Conservation (phyloP, 2,797 vertebrate genomes). For the Cynodonichthys magdalenae region DNA sequence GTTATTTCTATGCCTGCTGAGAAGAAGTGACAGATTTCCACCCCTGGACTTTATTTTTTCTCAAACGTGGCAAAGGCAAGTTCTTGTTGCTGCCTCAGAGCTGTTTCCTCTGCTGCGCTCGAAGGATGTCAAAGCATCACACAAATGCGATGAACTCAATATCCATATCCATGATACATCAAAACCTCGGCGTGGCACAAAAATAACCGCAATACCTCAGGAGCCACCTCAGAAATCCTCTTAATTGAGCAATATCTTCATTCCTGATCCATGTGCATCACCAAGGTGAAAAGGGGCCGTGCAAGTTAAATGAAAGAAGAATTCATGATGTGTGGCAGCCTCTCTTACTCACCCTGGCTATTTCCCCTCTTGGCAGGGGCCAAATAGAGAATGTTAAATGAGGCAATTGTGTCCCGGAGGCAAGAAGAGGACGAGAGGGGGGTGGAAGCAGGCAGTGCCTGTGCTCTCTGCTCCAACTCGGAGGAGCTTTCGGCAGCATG, state of each 20-base stretch:
- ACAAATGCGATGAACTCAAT: constrained; percentile 70
- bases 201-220: constrained; percentile 69
- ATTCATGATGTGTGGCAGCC: constrained; percentile 80
- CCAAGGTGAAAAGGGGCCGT: constrained; percentile 80
- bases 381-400: constrained; percentile 87
- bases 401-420: constrained; percentile 84
- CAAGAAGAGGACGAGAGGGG: constrained; percentile 65
- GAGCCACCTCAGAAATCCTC: constrained; percentile 70
- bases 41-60: constrained; percentile 44
- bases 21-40: constrained; percentile 55
- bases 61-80: constrained; percentile 33
- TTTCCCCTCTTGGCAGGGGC: constrained; percentile 82
- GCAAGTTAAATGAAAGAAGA: constrained; percentile 83
- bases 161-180: constrained; percentile 78
- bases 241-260: constrained; percentile 83
- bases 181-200: constrained; percentile 61
- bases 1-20: constrained; percentile 48
- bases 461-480: constrained; percentile 73
- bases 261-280: constrained; percentile 72
- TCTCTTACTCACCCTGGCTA: constrained; percentile 78
- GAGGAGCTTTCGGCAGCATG: constrained; percentile 71
- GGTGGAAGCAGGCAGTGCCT: constrained; percentile 53
- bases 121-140: constrained; percentile 65
- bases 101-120: constrained; percentile 42
- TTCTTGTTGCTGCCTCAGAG: constrained; percentile 39